Conservation (phyloP, 92 coral and sea anemone genomes). For the Porites cylindrica region DNA sequence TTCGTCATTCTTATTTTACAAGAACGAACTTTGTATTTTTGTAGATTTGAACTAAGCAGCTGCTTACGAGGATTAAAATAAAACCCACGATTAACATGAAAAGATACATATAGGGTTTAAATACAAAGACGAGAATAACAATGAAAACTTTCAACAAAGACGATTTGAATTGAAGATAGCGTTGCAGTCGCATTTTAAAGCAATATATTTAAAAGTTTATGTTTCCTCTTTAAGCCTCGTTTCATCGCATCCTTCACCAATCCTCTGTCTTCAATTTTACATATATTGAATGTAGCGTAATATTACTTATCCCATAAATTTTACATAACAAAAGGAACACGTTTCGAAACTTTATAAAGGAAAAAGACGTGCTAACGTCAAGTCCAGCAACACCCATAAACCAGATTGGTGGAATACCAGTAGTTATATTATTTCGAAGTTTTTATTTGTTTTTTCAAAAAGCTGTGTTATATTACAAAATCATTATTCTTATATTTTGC, state of each 20-base stretch:
- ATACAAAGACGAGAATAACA: neutral
- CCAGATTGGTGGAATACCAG: neutral
- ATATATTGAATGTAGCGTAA: no score
- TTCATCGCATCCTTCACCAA: neutral
- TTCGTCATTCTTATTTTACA: neutral
- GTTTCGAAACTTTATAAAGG: no score
- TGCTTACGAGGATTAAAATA: neutral
- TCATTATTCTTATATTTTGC: neutral
- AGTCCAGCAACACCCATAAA: neutral
- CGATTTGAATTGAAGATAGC: neutral
- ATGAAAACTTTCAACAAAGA: conserved; percentile 9
- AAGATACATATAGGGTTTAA: conserved; percentile 11
- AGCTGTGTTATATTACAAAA: conserved; percentile 8
- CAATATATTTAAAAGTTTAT: neutral
- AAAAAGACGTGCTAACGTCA: neutral
- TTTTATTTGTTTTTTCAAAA: conserved; percentile 14
- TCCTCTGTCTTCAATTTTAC: neutral
- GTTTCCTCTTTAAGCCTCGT: neutral
- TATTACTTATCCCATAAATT: no score
- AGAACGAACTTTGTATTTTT: neutral
- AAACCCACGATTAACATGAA: neutral
- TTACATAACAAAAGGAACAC: no score
- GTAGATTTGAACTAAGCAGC: neutral
- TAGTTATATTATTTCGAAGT: neutral
- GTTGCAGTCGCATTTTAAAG: neutral